A percentile compares a stretch with the other conserved stretches of the same genome.
Conservation (phyloP, 2,888 invertebrate species). For the Nephrotoma flavescens region DNA sequence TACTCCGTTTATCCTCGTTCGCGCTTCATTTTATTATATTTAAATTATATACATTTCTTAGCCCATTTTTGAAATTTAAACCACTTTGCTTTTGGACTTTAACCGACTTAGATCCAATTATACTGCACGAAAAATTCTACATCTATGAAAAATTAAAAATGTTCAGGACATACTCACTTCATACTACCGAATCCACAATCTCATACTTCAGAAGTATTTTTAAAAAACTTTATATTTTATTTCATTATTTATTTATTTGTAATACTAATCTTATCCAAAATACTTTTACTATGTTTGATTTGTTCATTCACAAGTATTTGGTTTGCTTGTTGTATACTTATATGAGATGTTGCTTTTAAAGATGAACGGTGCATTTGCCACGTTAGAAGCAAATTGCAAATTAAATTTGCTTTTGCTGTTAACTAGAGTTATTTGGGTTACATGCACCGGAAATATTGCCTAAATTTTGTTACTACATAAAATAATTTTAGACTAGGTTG, state of each 20-base stretch:
- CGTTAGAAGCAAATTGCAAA: not conserved
- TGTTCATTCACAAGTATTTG: not conserved
- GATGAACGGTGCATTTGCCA: not conserved
- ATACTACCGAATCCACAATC: no score
- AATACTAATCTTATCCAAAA: not conserved
- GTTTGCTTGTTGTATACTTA: not conserved
- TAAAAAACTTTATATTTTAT: not conserved
- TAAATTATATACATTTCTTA: no score
- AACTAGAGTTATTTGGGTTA: not conserved
- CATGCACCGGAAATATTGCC: not conserved
- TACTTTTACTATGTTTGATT: not conserved
- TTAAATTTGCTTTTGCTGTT: not conserved
- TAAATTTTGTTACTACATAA: not conserved
- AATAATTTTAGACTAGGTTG: not conserved
- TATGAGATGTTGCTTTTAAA: not conserved
- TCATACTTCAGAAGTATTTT: no score
- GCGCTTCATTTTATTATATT: no score
- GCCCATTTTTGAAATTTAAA: no score
- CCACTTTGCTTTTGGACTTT: no score
- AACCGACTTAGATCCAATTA: no score
- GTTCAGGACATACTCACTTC: no score
- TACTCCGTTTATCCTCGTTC: no score
- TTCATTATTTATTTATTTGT: not conserved
- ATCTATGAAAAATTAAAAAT: no score
- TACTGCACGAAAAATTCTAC: no score